Evolutionary conservation across 2,797 vertebrate genomes (phyloP), one percentile per base, ranked within the genome.

Genomic region (Dermochelys coriacea): DNA sequence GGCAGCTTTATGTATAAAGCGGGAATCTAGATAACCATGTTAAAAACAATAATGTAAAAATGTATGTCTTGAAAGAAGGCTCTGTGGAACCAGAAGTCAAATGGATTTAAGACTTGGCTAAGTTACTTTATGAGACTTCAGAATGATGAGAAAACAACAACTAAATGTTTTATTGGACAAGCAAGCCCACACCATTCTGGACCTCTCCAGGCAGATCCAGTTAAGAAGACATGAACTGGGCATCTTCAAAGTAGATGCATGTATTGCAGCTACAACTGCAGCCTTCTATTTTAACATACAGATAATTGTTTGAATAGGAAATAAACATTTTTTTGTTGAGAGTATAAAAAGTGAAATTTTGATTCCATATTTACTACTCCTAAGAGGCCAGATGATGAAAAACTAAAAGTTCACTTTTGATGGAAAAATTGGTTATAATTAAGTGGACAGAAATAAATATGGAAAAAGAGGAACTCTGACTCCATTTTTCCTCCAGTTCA

Each of bases 71-170:
- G 71, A 8, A 88, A 84, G 71, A 59, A 87, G 94, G 64, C 51
- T 89, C 88, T 15, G 47, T 89, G 82, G 51, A 92, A 94, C 84
- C 80, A n/a, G n/a, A 59, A 64, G 61, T 84, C 78, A 74, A 87
- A 94, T 21, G 88, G 27, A 87, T n/a, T 2, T 12, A 51, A 88
- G 45, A 45, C 1, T 3, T 84, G 41, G 52, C 52, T 80, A 5
- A 80, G 51, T 29, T 77, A 83, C 79, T 74, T 88, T 94, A 71
- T 88, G 50, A 85, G 37, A 59, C 54, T 68, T 14, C 49, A 80
- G 83, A 91, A 59, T 3, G 21, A 37, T 23, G 49, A 45, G 52
- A 83, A 75, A 89, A 89, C 59, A n/a, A 64, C 59, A 83, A 2
- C 3, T 49, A 23, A 12, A 16, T 1, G 59, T 49, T 52, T 75